A percentile compares a stretch with the other conserved stretches of the same genome.
These are phyloP conservation scores for Otus sunia DNA, from an alignment of 2,113 vertebrate species.

Conservation along the genomic window DNA sequence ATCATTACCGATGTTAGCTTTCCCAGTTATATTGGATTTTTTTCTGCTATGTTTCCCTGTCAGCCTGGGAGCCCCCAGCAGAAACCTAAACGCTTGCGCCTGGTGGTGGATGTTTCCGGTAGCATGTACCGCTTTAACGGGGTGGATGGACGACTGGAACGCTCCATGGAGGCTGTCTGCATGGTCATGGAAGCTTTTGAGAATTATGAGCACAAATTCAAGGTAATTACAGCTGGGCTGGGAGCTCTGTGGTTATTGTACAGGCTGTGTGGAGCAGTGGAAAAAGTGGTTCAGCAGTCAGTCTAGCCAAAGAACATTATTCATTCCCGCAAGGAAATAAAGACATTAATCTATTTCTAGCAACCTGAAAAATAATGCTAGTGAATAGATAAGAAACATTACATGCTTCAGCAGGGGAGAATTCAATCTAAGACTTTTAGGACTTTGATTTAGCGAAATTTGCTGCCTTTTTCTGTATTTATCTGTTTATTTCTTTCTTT, in stretches of 20 bases:
- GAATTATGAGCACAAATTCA: slow-evolving; percentile 93
- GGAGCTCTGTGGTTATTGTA: not conserved
- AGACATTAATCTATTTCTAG: slow-evolving; percentile 14
- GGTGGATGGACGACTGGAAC: slow-evolving; percentile 89
- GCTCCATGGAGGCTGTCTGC: slow-evolving; percentile 95
- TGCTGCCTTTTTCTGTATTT: not conserved
- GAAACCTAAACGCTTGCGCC: slow-evolving; percentile 89
- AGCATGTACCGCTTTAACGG: slow-evolving; percentile 99
- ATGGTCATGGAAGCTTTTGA: slow-evolving; percentile 99
- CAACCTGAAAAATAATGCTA: slow-evolving; percentile 10
- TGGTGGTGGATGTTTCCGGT: slow-evolving; percentile 91
- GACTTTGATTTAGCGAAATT: not conserved
- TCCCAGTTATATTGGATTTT: rapidly evolving
- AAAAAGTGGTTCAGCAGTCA: not conserved
- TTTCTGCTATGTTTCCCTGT: not conserved
- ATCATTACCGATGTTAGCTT: not conserved
- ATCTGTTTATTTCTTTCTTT: not conserved
- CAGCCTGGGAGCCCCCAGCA: slow-evolving; percentile 90
- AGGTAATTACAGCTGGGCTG: slow-evolving; percentile 76
- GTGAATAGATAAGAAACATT: not conserved
- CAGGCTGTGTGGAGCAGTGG: not conserved
- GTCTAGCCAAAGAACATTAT: slow-evolving; percentile 25
- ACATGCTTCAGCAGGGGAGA: not conserved
- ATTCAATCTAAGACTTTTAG: not conserved
- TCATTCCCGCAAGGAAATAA: not conserved